Conservation (phyloP, 2,797 vertebrate species). For the Xiphophorus birchmanni region DNA sequence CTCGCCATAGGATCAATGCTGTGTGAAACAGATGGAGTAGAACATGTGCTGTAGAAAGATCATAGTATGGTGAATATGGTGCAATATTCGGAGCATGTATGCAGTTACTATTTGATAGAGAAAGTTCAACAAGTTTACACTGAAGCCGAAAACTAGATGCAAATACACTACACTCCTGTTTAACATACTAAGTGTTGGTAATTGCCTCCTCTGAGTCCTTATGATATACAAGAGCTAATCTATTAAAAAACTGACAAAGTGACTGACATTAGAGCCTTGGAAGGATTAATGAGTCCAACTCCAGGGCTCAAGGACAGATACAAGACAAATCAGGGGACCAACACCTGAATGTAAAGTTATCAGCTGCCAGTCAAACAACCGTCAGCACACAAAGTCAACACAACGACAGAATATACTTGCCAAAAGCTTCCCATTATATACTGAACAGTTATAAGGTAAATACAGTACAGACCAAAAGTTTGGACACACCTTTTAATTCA, state of each 20-base stretch:
- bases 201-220: background rate
- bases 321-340: background rate
- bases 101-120: background rate
- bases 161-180: background rate
- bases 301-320: background rate
- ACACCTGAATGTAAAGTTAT: slow-evolving; percentile 1
- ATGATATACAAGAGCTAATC: background rate
- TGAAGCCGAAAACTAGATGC: background rate
- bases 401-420: background rate
- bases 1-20: background rate
- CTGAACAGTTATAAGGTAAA: background rate
- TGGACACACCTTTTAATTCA: no score
- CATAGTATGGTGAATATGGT: no score
- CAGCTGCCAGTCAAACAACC: background rate
- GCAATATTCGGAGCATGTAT: background rate
- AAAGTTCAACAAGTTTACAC: background rate
- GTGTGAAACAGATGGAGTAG: background rate
- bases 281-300: slow-evolving; percentile 1
- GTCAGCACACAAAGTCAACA: background rate
- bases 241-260: slow-evolving; percentile 1
- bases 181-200: background rate
- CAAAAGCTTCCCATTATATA: background rate
- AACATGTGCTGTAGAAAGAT: background rate
- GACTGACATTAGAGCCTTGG: background rate
- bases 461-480: no score